Evolutionary conservation across 1,140 invertebrate genomes (phyloP).

Genomic region (Lethrus apterus): DNA sequence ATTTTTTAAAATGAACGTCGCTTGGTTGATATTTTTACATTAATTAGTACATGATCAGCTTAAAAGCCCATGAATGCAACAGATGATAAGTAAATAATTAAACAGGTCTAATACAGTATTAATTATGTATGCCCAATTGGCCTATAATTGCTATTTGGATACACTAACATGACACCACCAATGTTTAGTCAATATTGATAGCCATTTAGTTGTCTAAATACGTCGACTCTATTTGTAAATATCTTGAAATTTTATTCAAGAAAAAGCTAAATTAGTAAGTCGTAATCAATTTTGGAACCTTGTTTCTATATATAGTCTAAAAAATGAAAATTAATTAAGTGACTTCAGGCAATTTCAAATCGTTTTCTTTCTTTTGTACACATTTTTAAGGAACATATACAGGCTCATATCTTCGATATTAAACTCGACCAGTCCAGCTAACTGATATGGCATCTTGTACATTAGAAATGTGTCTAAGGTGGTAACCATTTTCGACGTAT

Average conservation of each 20-base stretch:
- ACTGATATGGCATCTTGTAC: no score
- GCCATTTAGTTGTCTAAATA: conserved; percentile 9
- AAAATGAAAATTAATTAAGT: no score
- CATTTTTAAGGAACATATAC: no score
- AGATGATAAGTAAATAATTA: conserved; percentile 39
- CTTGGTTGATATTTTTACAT: no score
- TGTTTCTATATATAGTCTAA: background rate
- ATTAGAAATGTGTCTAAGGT: no score
- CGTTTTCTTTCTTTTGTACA: background rate
- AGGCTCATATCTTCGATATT: no score
- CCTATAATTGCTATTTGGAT: conserved; percentile 38
- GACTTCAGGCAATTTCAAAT: conserved; percentile 1
- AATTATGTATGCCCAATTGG: conserved; percentile 39
- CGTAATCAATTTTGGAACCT: background rate
- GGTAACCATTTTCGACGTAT: no score
- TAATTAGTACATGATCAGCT: no score
- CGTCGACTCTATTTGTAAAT: conserved; percentile 4
- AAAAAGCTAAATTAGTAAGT: background rate
- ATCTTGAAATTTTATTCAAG: background rate
- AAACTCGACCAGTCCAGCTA: no score
- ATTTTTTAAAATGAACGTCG: no score
- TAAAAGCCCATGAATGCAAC: conserved; percentile 32
- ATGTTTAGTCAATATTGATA: conserved; percentile 35
- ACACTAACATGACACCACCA: conserved; percentile 34
- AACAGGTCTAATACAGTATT: conserved; percentile 36